Base-by-base conservation (phyloP, 2,888 invertebrate species). In the Aporophyla nigra region DNA sequence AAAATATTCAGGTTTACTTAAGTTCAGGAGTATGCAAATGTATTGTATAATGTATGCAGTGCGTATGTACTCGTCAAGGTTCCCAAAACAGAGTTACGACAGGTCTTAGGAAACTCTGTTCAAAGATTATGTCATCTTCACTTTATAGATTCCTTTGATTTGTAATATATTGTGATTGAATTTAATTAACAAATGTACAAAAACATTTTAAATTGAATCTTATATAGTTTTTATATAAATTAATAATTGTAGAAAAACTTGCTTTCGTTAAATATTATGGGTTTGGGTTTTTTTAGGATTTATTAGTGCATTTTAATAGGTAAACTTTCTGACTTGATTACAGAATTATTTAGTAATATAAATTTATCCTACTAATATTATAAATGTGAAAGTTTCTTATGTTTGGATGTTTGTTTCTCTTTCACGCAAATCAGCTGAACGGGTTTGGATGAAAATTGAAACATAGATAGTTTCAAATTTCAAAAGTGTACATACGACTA, bases 91-190 rank as follows among this genome's bases (percentile, higher is more conserved):
- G 62, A 77, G 49, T 84, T 76, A 74, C 81, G 67, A 84, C 73
- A 83, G 65, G 14, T 61, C 62, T 84, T 75, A 61, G 27, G 70
- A 59, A 84, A 75, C 63, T 14, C 16, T 58, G 56, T 56, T 76
- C 43, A 69, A 74, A 75, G 86, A 86, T 91, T 92, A 92, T 90
- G 91, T 92, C 92, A 92, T 91, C 87, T 78, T 69, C 82, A 67
- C 5, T 16, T 71, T 76, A 80, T 62, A 80, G 65, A 70, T 49
- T 71, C 27, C 10, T 49, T 78, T 33, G 46, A 70, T 70, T 73
- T 61, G 62, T 56, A 76, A 65, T 76, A 72, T 43, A 71, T 62
- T 77, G 53, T 51, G 53, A 65, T 76, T 67, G 68, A 76, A 68
- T 67, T 62, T 53, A 82, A 78, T 82, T 76, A 71, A 56, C 24